Conservation (phyloP, 2,888 invertebrate species). For the Dusona sp. region DNA sequence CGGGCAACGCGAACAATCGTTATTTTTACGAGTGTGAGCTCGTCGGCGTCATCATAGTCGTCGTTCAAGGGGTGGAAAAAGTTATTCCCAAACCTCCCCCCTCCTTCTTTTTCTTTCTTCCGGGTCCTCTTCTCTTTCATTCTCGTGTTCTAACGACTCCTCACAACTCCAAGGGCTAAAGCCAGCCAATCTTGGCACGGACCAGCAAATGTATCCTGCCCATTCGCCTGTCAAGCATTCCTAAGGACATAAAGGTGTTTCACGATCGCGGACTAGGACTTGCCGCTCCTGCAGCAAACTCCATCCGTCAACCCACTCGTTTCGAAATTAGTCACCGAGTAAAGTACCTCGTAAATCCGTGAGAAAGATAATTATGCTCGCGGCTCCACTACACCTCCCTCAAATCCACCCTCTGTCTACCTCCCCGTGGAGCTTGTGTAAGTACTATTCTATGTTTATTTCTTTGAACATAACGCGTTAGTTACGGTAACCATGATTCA, state of each 20-base stretch:
- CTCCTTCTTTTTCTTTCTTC: conserved; percentile 2
- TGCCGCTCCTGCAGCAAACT: conserved; percentile 38
- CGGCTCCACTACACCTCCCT: conserved; percentile 35
- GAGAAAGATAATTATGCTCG: conserved; percentile 69
- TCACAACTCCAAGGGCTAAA: conserved; percentile 12
- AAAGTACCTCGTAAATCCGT: conserved; percentile 71
- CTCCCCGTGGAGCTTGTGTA: neutral
- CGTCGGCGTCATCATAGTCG: conserved; percentile 49
- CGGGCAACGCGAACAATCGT: conserved; percentile 76
- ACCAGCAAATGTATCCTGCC: neutral
- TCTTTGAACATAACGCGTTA: conserved; percentile 49
- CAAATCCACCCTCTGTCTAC: neutral
- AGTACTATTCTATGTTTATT: conserved; percentile 7
- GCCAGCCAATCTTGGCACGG: neutral
- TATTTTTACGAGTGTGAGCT: conserved; percentile 75
- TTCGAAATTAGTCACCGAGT: conserved; percentile 68
- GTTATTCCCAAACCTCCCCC: conserved; percentile 27
- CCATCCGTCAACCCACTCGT: conserved; percentile 48
- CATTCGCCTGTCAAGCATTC: conserved; percentile 8
- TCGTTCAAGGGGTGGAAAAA: conserved; percentile 36
- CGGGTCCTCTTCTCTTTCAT: neutral
- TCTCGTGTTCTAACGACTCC: neutral
- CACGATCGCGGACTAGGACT: conserved; percentile 54
- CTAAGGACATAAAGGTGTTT: conserved; percentile 40
- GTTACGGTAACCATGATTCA: conserved; percentile 22